Evolutionary conservation across 2,888 invertebrate species (phyloP).

Genomic region (Spatulosminthurus flaviceps): DNA sequence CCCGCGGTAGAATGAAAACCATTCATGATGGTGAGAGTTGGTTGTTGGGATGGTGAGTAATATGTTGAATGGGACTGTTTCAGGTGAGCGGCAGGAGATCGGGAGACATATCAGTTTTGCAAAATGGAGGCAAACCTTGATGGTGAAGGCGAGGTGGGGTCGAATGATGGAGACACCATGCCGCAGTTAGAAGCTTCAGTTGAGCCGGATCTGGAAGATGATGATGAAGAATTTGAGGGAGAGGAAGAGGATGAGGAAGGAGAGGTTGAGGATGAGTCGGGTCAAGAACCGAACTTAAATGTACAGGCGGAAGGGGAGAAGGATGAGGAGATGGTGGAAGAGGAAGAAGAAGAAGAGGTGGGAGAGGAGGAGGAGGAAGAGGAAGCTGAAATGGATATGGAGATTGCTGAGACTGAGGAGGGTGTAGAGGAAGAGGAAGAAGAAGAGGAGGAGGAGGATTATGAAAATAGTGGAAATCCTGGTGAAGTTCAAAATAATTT

Average conservation of each 20-base stretch:
- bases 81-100: too few relatives aligned
- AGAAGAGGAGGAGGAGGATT: constrained; percentile 39
- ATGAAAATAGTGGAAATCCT: constrained; percentile 39
- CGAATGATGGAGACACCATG: constrained; percentile 41
- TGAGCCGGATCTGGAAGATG: constrained; percentile 6
- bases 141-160: constrained; percentile 29
- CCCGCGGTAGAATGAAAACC: too few relatives aligned
- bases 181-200: constrained; percentile 32
- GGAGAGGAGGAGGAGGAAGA: constrained; percentile 41
- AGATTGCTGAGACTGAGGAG: constrained; percentile 20
- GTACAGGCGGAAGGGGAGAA: constrained; percentile 12
- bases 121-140: constrained; percentile 43
- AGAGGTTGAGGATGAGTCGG: constrained; percentile 47
- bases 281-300: neutral
- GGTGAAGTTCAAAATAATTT: constrained; percentile 29
- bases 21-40: too few relatives aligned
- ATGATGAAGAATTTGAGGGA: constrained; percentile 36
- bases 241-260: constrained; percentile 52
- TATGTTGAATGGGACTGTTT: too few relatives aligned
- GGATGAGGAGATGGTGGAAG: constrained; percentile 33
- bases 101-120: neutral
- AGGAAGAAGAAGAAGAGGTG: constrained; percentile 46
- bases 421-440: constrained; percentile 38
- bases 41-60: too few relatives aligned
- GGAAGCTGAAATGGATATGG: constrained; percentile 19